Conservation (phyloP, 2,888 invertebrate genomes). For the Kryphioiulus occultus region DNA sequence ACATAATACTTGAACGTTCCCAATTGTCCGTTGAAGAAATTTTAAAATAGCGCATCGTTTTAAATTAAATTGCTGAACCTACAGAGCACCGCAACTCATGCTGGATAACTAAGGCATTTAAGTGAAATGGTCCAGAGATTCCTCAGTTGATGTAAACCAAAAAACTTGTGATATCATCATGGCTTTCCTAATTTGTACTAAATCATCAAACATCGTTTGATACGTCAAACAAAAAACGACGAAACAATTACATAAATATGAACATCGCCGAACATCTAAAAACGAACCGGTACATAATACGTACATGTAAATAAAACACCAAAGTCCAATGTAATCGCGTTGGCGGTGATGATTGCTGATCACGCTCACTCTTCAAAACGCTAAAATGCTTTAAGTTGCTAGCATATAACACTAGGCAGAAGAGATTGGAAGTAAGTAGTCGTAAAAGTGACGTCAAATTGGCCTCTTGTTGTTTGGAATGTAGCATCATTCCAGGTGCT, state of each 20-base stretch:
- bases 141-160: neutral
- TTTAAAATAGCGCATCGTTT: neutral
- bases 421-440: conserved; percentile 10
- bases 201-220: neutral
- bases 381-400: neutral
- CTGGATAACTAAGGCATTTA: neutral
- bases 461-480: neutral
- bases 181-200: neutral
- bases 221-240: neutral
- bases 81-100: neutral
- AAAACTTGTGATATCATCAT: neutral
- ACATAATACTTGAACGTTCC: too few species aligned
- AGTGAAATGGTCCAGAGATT: conserved; percentile 1
- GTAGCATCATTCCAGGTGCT: neutral
- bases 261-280: neutral
- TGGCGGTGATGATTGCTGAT: neutral
- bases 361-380: neutral
- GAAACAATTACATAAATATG: neutral
- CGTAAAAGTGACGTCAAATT: neutral
- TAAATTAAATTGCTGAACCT: too few species aligned
- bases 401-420: neutral
- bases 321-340: neutral
- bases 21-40: neutral
- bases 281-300: neutral
- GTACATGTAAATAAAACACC: neutral